Conservation (phyloP, 2,113 vertebrate genomes). For the Atherinomorus stipes region DNA sequence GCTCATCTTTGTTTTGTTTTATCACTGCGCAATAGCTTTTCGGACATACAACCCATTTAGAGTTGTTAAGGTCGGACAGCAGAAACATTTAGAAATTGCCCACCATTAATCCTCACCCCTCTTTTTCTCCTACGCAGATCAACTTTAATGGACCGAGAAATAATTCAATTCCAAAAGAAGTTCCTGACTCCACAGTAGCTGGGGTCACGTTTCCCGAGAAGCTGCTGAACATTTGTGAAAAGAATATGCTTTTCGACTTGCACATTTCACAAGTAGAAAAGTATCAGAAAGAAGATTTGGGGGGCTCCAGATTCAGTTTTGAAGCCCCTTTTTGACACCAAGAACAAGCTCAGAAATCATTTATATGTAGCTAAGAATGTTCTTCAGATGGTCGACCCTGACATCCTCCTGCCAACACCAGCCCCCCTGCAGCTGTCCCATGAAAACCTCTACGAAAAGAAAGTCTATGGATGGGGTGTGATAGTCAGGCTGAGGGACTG, state of each 20-base stretch:
- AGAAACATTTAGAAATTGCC: too few relatives aligned
- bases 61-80: too few relatives aligned
- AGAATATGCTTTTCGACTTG: neutral
- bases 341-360: rapidly evolving
- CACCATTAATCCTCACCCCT: neutral
- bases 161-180: rapidly evolving
- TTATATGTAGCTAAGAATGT: rapidly evolving
- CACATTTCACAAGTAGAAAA: constrained; percentile 14
- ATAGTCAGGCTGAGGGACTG: constrained; percentile 25
- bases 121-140: constrained; percentile 20
- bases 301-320: rapidly evolving
- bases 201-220: neutral
- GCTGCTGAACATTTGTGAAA: constrained; percentile 54
- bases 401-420: rapidly evolving
- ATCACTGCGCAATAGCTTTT: neutral
- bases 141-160: rapidly evolving
- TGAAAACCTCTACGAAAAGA: rapidly evolving
- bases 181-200: constrained; percentile 1
- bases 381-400: rapidly evolving
- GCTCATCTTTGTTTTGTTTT: neutral
- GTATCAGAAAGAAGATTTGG: rapidly evolving
- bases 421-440: neutral
- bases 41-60: too few relatives aligned
- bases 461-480: constrained; percentile 39
- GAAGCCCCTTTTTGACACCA: rapidly evolving